phyloP scores from a whole-genome alignment of 2,113 vertebrate species.

The Hippocampus mohnikei region DNA sequence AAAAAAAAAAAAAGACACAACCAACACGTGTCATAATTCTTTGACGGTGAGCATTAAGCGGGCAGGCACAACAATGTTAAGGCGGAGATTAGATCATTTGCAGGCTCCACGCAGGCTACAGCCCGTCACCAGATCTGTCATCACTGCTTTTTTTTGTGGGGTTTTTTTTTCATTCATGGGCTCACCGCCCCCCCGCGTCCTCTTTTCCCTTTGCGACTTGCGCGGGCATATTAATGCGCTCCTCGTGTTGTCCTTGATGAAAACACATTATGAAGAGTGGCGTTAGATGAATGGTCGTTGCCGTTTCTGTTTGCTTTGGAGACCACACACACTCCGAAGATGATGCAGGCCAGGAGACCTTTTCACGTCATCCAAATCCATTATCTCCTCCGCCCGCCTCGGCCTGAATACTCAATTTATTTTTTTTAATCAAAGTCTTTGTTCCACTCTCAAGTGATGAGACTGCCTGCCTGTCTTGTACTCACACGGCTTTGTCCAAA shows the following conservation, averaged over 20 bases:
- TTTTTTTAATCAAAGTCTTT: constrained; percentile 50
- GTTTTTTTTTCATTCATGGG: constrained; percentile 39
- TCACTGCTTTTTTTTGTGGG: constrained; percentile 21
- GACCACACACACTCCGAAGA: constrained; percentile 17
- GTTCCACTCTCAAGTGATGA: constrained; percentile 28
- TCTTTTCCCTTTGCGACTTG: constrained; percentile 1
- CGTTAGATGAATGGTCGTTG: not conserved
- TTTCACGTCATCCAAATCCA: constrained; percentile 17
- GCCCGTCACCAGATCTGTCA: not conserved
- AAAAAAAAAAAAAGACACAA: not conserved
- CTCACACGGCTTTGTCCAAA: constrained; percentile 1
- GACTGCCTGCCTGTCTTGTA: constrained; percentile 15
- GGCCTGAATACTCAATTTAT: constrained; percentile 34
- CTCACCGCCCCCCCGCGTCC: not conserved
- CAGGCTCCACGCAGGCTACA: not conserved
- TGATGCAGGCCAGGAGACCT: constrained; percentile 5
- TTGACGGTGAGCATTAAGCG: not conserved
- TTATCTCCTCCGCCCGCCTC: constrained; percentile 2
- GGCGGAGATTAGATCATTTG: not conserved
- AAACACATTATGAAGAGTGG: not conserved
- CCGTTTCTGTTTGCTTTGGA: constrained; percentile 35
- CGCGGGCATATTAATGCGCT: constrained; percentile 30
- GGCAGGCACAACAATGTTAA: not conserved
- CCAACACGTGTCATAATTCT: not conserved
- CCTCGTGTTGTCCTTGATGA: constrained; percentile 8